Evolutionary conservation across 1,140 invertebrate genomes (phyloP), one percentile per base, ranked within the genome.

Genomic region (Drosophila simulans): DNA sequence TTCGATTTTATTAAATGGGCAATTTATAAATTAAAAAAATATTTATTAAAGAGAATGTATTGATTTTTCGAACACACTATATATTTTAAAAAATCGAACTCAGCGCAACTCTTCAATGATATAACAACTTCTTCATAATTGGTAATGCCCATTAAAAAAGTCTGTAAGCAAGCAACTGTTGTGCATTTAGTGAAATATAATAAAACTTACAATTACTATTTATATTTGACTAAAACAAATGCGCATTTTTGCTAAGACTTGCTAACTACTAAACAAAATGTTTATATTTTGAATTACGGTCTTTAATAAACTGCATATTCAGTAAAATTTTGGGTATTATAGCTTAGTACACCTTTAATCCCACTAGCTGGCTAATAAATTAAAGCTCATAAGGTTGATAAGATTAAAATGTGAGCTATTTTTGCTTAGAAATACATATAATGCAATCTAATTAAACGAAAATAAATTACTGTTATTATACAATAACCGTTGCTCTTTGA

Each of bases 381-480:
- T 5, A 12, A 2, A 17, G 27, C 34, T 17, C 2, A 34, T 31
- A 15, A 48, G 48, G 3, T 20, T 20, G 49, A 52, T 52, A 35
- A 35, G 49, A 52, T 52, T 52, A 35, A 12, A 4, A 2, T 20
- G 31, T 5, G 11, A 15, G 5, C 20, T 48, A 10, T n/a, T 27
- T 48, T 11, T 22, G 37, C 12, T n/a, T 11, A 2, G n/a, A 15
- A 7, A 17, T 42, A 55, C 10, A 45, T 13, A 13, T 12, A 34
- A 34, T 11, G 34, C 7, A 0, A 4, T 27, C 40, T 17, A n/a
- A 3, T 31, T 31, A 45, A n/a, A 12, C n/a, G 37, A 22, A 62
- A 46, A n/a, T 4, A 59, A 37, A 20, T 63, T 35, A 45, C 15
- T 31, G 11, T 64, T 20, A 63, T 25, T 40, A 31, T 12, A 22